Conservation (phyloP, 2,113 vertebrate genomes). For the Puma concolor region DNA sequence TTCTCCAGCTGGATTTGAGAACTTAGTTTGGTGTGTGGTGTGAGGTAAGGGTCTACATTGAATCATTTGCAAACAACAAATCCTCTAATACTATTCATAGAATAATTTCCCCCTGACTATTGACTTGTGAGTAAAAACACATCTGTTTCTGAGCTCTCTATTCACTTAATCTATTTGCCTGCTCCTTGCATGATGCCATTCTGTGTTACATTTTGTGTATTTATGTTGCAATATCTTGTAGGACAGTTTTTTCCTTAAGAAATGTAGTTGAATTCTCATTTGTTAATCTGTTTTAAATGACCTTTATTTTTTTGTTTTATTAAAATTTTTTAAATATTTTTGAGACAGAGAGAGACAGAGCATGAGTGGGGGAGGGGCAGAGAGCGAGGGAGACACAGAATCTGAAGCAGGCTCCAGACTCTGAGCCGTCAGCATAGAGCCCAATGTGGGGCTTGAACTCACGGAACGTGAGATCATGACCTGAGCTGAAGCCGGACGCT, state of each 20-base stretch:
- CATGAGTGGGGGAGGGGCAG: no score
- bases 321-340: no score
- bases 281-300: constrained; percentile 15
- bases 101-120: not conserved
- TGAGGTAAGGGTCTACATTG: not conserved
- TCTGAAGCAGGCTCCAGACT: no score
- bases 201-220: not conserved
- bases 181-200: not conserved
- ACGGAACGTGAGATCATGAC: no score
- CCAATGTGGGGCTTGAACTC: no score
- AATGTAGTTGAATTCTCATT: not conserved
- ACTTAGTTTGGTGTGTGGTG: not conserved
- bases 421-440: no score
- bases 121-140: not conserved
- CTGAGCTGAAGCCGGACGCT: no score
- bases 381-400: no score
- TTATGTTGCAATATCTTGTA: not conserved
- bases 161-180: not conserved
- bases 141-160: not conserved
- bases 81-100: not conserved
- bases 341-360: no score
- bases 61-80: not conserved
- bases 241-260: not conserved
- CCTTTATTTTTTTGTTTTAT: not conserved
- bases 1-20: not conserved